phyloP scores from a whole-genome alignment of 2,888 invertebrate species.

The Pilophorus perplexus region DNA sequence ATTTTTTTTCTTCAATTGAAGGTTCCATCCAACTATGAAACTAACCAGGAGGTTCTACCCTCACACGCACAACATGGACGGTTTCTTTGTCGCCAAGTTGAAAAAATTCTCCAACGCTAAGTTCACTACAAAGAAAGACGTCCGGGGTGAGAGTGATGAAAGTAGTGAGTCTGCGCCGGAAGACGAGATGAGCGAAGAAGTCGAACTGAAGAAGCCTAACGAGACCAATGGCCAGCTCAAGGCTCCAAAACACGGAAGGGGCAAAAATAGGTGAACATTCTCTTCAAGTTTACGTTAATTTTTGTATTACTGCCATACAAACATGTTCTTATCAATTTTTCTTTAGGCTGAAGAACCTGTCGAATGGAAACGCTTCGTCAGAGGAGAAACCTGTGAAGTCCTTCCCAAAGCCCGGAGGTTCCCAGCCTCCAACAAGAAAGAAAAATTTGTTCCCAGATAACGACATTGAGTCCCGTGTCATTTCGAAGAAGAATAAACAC shows the following conservation, averaged over 20 bases:
- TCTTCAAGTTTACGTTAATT: not conserved
- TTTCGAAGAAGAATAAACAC: conserved; percentile 20
- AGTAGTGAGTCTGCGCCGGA: conserved; percentile 34
- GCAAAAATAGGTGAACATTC: conserved; percentile 26
- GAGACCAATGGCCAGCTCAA: too few species aligned
- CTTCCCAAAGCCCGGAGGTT: not conserved
- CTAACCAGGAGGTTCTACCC: conserved; percentile 81
- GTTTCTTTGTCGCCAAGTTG: conserved; percentile 97
- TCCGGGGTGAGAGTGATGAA: conserved; percentile 38
- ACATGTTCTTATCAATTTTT: not conserved
- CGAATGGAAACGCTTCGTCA: not conserved
- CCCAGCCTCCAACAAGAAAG: conserved; percentile 3
- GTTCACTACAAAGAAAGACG: conserved; percentile 15
- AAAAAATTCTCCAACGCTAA: conserved; percentile 76
- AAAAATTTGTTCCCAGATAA: not conserved
- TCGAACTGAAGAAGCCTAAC: not conserved
- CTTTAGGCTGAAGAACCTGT: not conserved
- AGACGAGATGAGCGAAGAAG: not conserved
- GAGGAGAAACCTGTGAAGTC: conserved; percentile 7
- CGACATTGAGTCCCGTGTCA: conserved; percentile 13
- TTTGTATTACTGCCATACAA: not conserved
- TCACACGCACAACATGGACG: conserved; percentile 98
- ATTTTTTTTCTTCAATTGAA: conserved; percentile 38
- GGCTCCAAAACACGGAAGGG: conserved; percentile 26
- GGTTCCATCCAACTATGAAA: conserved; percentile 50